A percentile compares a stretch with the other conserved stretches of the same genome.
Conservation (phyloP, 2,797 vertebrate species). For the Parauchenoglanis ngamensis region DNA sequence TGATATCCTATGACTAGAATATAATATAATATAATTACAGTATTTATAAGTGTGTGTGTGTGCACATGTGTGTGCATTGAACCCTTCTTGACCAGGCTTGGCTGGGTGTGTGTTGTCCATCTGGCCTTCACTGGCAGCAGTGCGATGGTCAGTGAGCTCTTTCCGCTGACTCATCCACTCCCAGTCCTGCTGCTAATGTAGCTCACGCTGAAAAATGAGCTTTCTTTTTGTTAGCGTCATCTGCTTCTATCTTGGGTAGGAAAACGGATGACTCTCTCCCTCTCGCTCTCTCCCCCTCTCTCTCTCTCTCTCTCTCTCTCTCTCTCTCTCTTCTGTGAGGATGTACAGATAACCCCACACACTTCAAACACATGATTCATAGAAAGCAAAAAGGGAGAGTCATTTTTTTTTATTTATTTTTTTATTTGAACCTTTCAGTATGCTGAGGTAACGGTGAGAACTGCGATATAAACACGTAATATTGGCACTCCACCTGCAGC, state of each 20-base stretch:
- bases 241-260: slow-evolving; percentile 25
- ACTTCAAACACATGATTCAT: neutral
- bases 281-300: slow-evolving; percentile 35
- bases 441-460: neutral
- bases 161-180: slow-evolving; percentile 35
- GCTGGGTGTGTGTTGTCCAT: slow-evolving; percentile 15
- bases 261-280: slow-evolving; percentile 18
- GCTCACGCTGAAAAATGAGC: slow-evolving; percentile 29
- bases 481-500: neutral
- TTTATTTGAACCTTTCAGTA: neutral
- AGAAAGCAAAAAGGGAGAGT: neutral
- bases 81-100: neutral
- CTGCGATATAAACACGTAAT: neutral
- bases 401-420: neutral
- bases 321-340: neutral
- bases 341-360: neutral
- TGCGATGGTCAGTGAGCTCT: slow-evolving; percentile 1
- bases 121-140: slow-evolving; percentile 20
- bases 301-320: slow-evolving; percentile 43
- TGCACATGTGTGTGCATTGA: slow-evolving; percentile 7
- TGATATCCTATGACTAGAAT: neutral
- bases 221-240: slow-evolving; percentile 35
- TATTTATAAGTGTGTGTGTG: neutral
- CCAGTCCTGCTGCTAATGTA: slow-evolving; percentile 14
- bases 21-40: neutral